phyloP scores from a whole-genome alignment of 2,797 vertebrate species.

The Aselliscus stoliczkanus region DNA sequence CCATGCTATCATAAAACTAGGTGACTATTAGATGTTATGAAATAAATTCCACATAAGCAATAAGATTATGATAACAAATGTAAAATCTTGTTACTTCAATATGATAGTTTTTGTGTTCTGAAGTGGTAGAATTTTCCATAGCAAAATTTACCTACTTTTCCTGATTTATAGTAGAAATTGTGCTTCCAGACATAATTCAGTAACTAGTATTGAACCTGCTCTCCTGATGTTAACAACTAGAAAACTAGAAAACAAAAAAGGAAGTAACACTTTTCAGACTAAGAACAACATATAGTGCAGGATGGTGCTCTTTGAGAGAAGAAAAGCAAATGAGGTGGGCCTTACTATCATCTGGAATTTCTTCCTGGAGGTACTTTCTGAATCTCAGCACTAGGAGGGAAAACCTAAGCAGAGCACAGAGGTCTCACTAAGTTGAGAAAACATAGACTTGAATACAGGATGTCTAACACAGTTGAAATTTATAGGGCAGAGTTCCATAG shows the following conservation, averaged over 20 bases:
- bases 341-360: background rate
- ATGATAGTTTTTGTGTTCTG: background rate
- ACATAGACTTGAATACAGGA: background rate
- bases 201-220: background rate
- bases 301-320: background rate
- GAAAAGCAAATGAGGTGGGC: background rate
- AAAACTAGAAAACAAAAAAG: background rate
- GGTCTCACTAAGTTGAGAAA: background rate
- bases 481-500: background rate
- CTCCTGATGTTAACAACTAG: background rate
- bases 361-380: background rate
- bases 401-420: background rate
- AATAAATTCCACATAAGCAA: background rate
- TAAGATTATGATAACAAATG: background rate
- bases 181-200: background rate
- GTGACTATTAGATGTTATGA: background rate
- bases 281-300: background rate
- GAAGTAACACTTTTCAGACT: background rate
- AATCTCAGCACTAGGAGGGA: background rate
- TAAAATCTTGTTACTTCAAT: background rate
- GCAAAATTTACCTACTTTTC: background rate
- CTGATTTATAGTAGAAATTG: background rate
- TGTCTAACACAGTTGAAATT: background rate
- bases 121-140: background rate
- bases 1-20: background rate